phyloP scores from a whole-genome alignment of 2,797 vertebrate genomes.

The Jordanella pulchra region DNA sequence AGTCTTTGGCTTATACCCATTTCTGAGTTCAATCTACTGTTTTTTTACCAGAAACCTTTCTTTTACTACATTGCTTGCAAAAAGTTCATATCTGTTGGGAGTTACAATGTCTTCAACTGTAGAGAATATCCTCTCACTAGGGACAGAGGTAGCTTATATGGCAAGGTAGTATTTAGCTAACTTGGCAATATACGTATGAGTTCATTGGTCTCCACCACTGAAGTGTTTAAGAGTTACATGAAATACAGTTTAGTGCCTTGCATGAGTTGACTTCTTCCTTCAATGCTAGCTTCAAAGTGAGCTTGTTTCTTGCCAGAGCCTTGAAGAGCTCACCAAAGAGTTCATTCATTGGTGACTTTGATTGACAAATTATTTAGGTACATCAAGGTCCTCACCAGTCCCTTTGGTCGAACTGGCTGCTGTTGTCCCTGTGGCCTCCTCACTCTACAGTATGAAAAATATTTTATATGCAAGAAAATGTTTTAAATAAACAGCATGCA shows the following conservation, averaged over 20 bases:
- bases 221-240: too few species aligned
- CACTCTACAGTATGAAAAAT: background rate
- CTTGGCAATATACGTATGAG: too few species aligned
- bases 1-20: too few species aligned
- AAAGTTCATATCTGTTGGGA: background rate
- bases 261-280: too few species aligned
- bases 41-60: background rate
- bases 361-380: too few species aligned
- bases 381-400: background rate
- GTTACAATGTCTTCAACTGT: background rate
- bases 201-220: too few species aligned
- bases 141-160: background rate
- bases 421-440: background rate
- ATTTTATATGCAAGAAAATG: background rate
- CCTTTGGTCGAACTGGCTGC: background rate
- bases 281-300: background rate
- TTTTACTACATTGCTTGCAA: background rate
- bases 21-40: background rate
- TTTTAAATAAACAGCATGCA: too few species aligned
- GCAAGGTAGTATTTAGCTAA: background rate
- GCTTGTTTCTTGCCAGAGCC: background rate
- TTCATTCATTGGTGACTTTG: background rate
- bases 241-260: too few species aligned
- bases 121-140: too few species aligned
- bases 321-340: background rate